Conservation (phyloP, 2,797 vertebrate genomes). For the Lerista edwardsae region DNA sequence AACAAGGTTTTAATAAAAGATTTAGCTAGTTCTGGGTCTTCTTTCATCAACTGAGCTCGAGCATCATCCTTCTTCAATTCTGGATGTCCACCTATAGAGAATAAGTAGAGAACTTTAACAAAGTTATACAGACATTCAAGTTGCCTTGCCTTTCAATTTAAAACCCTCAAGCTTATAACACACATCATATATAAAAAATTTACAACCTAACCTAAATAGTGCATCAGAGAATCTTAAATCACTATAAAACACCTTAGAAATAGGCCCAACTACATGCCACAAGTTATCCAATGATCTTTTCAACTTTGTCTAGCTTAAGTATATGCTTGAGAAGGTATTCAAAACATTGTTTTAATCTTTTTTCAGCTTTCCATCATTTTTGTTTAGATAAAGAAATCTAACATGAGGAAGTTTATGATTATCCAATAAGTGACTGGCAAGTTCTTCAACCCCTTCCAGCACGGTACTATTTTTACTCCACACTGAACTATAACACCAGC, state of each 20-base stretch:
- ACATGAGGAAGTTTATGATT: neutral
- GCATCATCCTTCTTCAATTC: conserved; percentile 97
- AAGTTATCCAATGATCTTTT: neutral
- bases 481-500: neutral
- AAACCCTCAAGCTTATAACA: neutral
- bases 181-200: neutral
- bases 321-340: neutral
- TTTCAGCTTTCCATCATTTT: neutral
- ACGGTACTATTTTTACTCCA: neutral
- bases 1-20: conserved; percentile 99
- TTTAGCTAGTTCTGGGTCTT: conserved; percentile 97
- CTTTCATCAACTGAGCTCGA: conserved; percentile 97
- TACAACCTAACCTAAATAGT: neutral
- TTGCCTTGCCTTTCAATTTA: neutral
- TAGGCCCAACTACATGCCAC: neutral
- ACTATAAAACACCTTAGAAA: neutral
- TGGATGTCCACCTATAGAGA: conserved; percentile 87
- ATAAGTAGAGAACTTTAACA: neutral
- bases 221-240: neutral
- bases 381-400: neutral
- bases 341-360: neutral
- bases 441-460: neutral
- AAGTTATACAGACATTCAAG: neutral
- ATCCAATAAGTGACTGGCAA: neutral
- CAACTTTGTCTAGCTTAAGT: neutral